A percentile compares a stretch with the other conserved stretches of the same genome.
These are phyloP conservation scores for Aphelenchoides besseyi DNA, from an alignment of 1,140 invertebrate species.

Conservation along the genomic window DNA sequence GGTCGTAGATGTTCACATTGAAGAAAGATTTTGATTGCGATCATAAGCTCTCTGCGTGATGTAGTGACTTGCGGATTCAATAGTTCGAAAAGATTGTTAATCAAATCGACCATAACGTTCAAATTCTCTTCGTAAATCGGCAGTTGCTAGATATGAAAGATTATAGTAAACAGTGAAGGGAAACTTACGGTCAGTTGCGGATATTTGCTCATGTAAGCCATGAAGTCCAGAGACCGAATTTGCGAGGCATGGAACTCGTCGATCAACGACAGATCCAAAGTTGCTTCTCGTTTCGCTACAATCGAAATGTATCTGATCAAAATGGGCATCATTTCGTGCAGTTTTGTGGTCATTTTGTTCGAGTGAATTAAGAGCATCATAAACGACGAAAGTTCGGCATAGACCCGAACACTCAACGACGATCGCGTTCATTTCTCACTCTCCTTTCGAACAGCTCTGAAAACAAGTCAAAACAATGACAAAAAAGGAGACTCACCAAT, in stretches of 20 bases:
- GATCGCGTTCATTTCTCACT: conserved; percentile 39
- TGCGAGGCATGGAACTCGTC: conserved; percentile 45
- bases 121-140: conserved; percentile 5
- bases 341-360: not conserved
- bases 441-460: too few relatives aligned
- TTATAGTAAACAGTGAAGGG: not conserved
- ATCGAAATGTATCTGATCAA: conserved; percentile 38
- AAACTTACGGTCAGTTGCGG: not conserved
- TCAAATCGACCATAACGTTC: not conserved
- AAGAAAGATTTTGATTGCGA: conserved; percentile 6
- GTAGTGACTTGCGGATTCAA: conserved; percentile 16
- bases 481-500: too few relatives aligned
- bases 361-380: conserved; percentile 14
- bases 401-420: conserved; percentile 38
- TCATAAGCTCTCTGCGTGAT: conserved; percentile 6
- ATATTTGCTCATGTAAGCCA: conserved; percentile 30
- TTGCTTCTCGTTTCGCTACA: not conserved
- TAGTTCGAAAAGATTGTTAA: conserved; percentile 5
- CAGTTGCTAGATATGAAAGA: not conserved
- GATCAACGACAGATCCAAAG: conserved; percentile 23
- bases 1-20: conserved; percentile 7
- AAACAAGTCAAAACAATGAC: conserved; percentile 21
- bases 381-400: conserved; percentile 33
- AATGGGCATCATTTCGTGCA: conserved; percentile 29
- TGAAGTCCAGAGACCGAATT: conserved; percentile 40